These are phyloP conservation scores for Ormyrus rosae DNA, from an alignment of 2,888 invertebrate genomes.

Conservation along the genomic window DNA sequence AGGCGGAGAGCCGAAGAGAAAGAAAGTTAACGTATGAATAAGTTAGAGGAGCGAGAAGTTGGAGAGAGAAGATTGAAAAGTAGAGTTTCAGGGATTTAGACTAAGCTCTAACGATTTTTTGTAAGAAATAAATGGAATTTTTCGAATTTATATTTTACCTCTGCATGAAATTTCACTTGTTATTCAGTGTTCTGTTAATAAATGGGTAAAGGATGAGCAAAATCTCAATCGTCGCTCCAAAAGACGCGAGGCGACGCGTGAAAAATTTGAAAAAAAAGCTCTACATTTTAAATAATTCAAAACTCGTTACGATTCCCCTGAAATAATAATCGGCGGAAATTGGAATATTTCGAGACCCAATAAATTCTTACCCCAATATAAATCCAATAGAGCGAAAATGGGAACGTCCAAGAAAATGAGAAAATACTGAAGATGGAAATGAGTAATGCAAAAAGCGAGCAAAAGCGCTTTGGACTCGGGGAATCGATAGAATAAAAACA, in stretches of 20 bases:
- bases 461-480: not conserved
- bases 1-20: constrained; percentile 10
- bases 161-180: too few relatives aligned
- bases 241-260: too few relatives aligned
- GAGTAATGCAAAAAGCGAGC: not conserved
- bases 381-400: not conserved
- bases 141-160: too few relatives aligned
- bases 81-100: constrained; percentile 12
- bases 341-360: constrained; percentile 3
- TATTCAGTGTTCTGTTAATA: too few relatives aligned
- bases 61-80: not conserved
- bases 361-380: not conserved
- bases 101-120: constrained; percentile 11
- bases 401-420: constrained; percentile 5
- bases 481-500: not conserved
- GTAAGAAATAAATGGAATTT: not conserved
- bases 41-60: constrained; percentile 1
- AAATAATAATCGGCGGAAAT: not conserved
- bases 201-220: too few relatives aligned
- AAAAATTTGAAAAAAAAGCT: too few relatives aligned
- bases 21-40: constrained; percentile 48
- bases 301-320: too few relatives aligned
- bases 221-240: too few relatives aligned
- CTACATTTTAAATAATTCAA: too few relatives aligned
- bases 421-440: constrained; percentile 25